A percentile compares a stretch with the other conserved stretches of the same genome.
Conservation (phyloP, 2,888 invertebrate genomes). For the Exephanes ischioxanthus region DNA sequence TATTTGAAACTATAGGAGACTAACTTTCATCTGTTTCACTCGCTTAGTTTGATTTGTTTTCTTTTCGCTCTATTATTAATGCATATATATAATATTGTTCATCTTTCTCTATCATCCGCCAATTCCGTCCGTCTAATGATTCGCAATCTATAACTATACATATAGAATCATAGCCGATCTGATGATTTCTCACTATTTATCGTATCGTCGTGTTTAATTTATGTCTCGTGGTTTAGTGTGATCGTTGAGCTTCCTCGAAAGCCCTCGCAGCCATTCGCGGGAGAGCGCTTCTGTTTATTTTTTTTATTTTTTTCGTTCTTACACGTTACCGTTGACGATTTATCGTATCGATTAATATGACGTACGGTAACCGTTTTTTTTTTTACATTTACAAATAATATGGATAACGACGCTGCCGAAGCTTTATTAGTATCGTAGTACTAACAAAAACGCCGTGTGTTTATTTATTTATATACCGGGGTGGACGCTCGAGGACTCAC, state of each 20-base stretch:
- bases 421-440: slow-evolving; percentile 80
- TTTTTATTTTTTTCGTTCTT: slow-evolving; percentile 41
- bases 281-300: slow-evolving; percentile 49
- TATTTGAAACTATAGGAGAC: slow-evolving; percentile 38
- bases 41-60: slow-evolving; percentile 55
- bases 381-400: slow-evolving; percentile 60
- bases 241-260: slow-evolving; percentile 62
- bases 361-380: slow-evolving; percentile 47
- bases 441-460: slow-evolving; percentile 80
- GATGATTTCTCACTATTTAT: slow-evolving; percentile 56
- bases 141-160: slow-evolving; percentile 44
- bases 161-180: slow-evolving; percentile 38
- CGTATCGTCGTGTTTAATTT: slow-evolving; percentile 56
- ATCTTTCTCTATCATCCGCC: slow-evolving; percentile 38
- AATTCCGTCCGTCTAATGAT: slow-evolving; percentile 62
- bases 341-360: slow-evolving; percentile 58
- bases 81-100: slow-evolving; percentile 31
- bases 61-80: slow-evolving; percentile 24
- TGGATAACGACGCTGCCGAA: slow-evolving; percentile 78
- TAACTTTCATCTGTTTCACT: slow-evolving; percentile 51
- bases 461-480: slow-evolving; percentile 59
- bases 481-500: slow-evolving; percentile 38
- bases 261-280: slow-evolving; percentile 50
- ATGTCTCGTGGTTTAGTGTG: slow-evolving; percentile 55
- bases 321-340: slow-evolving; percentile 57